phyloP scores from a whole-genome alignment of 1,140 invertebrate genomes.

The Aphidius gifuensis region DNA sequence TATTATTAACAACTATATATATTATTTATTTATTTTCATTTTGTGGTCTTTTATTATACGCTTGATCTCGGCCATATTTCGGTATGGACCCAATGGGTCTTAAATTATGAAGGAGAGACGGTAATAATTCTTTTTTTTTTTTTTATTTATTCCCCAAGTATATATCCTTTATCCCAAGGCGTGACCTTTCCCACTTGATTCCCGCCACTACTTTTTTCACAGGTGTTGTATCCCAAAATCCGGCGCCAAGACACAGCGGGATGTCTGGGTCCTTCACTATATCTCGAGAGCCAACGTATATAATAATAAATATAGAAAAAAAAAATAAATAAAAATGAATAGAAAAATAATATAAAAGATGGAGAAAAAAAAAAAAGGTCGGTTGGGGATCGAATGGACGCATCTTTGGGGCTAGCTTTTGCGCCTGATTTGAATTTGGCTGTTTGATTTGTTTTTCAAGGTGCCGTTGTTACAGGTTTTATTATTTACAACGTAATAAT shows the following conservation, averaged over 20 bases:
- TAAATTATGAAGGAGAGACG: too few species aligned
- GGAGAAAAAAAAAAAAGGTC: background rate
- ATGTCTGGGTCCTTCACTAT: conserved; percentile 33
- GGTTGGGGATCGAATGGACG: conserved; percentile 13
- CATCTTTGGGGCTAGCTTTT: conserved; percentile 9
- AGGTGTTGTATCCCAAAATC: conserved; percentile 38
- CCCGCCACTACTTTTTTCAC: conserved; percentile 26
- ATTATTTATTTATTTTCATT: too few species aligned
- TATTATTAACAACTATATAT: too few species aligned
- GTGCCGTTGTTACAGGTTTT: background rate
- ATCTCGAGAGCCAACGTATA: conserved; percentile 17
- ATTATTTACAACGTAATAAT: too few species aligned
- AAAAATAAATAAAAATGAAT: conserved; percentile 24
- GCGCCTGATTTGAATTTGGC: conserved; percentile 8
- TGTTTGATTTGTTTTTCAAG: conserved; percentile 10
- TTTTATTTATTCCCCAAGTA: too few species aligned
- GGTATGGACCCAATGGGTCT: too few species aligned
- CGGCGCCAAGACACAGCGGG: conserved; percentile 44
- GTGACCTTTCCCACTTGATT: conserved; percentile 21
- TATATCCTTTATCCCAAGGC: background rate
- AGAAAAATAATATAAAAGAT: conserved; percentile 21
- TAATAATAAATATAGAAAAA: conserved; percentile 15
- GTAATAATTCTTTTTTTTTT: too few species aligned
- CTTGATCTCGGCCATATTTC: too few species aligned
- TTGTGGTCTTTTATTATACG: too few species aligned